Base-by-base conservation (phyloP, 1,140 invertebrate genomes). In the Alviniconcha marisindica region DNA sequence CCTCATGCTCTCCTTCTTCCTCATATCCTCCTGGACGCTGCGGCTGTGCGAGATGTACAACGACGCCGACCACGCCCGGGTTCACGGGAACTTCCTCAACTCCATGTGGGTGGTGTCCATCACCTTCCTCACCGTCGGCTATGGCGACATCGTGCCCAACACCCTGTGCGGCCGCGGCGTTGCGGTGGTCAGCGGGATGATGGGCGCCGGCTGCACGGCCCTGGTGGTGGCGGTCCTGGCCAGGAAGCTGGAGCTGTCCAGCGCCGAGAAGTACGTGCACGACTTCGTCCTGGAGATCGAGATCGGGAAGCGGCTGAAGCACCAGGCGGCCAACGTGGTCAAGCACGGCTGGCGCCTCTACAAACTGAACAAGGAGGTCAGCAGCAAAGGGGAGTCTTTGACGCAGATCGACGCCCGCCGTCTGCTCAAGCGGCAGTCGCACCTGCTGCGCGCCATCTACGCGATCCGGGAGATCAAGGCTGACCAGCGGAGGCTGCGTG, bases 91-190 rank as follows among this genome's bases (percentile, higher is more conserved):
- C 77, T 91, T 92, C 77, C 83, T 92, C 2, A 92, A 93, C 84
- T 89, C 91, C 2, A 89, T 93, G 88, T 93, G 93, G 93, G 79
- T 93, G 51, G 87, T 93, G 1, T 90, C 92, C 14, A 91, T 93
- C 40, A 93, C 93, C 24, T 93, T 93, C 85, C 86, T 93, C 4
- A 90, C 90, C 0, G 89, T 93, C 12, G 93, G 93, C 2, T 93
- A 93, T 82, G 93, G 93, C 2, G 93, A 93, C 81, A 93, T 93
- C n/a, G 90, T 91, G 0, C 93, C 93, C 0, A 88, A 90, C n/a
- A 90, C 92, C 0, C 91, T 92, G 79, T 93, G 92, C 87, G 93
- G 93, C 14, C 86, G 92, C 0, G 87, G 87, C 15, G 92, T 93
- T 15, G 89, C 92, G 7, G 92, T 93, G 12, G 63, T 92, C 10